Evolutionary conservation across 2,113 vertebrate genomes (phyloP).

Genomic region (Agelaius phoeniceus): DNA sequence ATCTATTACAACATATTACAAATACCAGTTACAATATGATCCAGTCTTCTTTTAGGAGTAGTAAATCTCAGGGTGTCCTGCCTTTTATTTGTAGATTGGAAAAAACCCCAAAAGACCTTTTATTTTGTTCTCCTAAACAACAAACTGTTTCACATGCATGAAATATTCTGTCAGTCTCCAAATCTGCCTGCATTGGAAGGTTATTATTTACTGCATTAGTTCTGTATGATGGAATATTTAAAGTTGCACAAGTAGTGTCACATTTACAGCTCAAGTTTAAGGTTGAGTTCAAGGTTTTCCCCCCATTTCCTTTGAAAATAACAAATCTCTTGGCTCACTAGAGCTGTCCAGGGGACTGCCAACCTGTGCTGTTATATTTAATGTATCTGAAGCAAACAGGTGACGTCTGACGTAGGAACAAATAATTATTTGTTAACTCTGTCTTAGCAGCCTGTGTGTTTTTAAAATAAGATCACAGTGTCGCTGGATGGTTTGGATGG

Average conservation of each 20-base stretch:
- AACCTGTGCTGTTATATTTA: fast-evolving
- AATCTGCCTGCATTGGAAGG: background rate
- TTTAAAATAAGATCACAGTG: background rate
- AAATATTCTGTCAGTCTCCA: background rate
- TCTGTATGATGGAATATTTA: background rate
- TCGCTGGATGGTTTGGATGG: background rate
- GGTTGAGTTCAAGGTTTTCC: background rate
- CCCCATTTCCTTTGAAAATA: background rate
- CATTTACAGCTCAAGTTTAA: background rate
- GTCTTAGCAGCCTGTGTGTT: background rate
- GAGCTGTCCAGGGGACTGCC: background rate
- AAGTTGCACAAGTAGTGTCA: fast-evolving
- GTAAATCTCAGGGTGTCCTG: background rate
- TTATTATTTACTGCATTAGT: background rate
- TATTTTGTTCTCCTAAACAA: background rate
- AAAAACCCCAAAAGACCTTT: background rate
- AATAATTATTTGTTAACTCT: background rate
- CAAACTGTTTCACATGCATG: background rate
- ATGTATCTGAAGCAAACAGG: background rate
- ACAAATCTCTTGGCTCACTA: background rate
- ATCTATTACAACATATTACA: background rate
- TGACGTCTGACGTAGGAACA: background rate
- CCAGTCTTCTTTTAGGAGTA: background rate
- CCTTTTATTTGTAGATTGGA: background rate
- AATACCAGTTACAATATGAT: background rate